Conservation (phyloP, 2,888 invertebrate genomes). For the Cataglyphis cursor region DNA sequence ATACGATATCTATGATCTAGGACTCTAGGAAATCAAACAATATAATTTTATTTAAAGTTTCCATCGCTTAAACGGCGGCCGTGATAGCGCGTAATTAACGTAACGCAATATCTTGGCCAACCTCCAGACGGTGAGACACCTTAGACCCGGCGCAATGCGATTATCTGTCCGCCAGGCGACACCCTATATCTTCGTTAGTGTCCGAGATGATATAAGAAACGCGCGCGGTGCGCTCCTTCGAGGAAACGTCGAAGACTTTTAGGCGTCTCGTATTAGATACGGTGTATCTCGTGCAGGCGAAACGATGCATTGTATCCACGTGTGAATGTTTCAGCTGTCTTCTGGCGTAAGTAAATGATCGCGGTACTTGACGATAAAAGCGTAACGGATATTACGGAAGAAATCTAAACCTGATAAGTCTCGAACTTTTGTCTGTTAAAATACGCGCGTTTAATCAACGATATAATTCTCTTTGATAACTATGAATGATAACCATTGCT, state of each 20-base stretch:
- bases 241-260: conserved; percentile 50
- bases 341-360: conserved; percentile 23
- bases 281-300: conserved; percentile 27
- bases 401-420: not conserved
- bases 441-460: not conserved
- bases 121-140: conserved; percentile 35
- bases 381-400: not conserved
- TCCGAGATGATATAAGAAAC: conserved; percentile 52
- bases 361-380: not conserved
- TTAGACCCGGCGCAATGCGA: conserved; percentile 38
- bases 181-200: conserved; percentile 54
- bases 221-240: conserved; percentile 41
- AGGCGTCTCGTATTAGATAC: conserved; percentile 47
- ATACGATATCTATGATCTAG: too few relatives aligned
- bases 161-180: conserved; percentile 51
- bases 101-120: conserved; percentile 50
- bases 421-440: not conserved
- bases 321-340: conserved; percentile 20
- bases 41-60: conserved; percentile 5
- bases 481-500: not conserved
- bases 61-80: conserved; percentile 46
- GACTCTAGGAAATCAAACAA: not conserved
- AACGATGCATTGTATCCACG: conserved; percentile 45
- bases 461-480: not conserved
- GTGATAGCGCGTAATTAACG: conserved; percentile 67